Base-by-base conservation (phyloP, 2,113 vertebrate species). In the Gasterosteus aculeatus region DNA sequence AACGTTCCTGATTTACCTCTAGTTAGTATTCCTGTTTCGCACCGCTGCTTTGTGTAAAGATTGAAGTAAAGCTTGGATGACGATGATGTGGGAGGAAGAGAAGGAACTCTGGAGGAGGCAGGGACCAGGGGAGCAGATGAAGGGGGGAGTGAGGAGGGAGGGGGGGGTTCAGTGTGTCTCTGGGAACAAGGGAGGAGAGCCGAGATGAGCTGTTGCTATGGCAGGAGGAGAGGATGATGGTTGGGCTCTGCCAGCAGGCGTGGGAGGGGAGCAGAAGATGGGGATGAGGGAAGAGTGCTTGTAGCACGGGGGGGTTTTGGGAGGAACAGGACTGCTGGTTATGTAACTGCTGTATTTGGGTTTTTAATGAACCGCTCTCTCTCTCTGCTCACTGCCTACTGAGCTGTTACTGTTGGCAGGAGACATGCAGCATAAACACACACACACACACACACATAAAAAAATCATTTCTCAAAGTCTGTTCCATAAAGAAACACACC, bases 341-440 rank as follows among this genome's bases (percentile, higher is more conserved):
- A 92, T 92, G 91, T 87, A 92, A 92, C 80, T 35, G 72, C 87
- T 81, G 86, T 86, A 81, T 88, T 91, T 89, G 80, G 83, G 68
- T 89, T 92, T 91, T 92, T 91, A 91, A 93, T 92, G 87, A 92
- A 88, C 67, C 82, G n/a, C n/a, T 83, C 88, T 82, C 81, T 93
- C 85, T 89, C 90, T 83, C 86, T 91, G 82, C 86, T 78, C 53
- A 77, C 82, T 90, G 89, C 91, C 89, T 69, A 77, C 83, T 69
- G 85, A 84, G 82, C 82, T 90, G 90, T 92, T 92, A 82, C 84
- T 88, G 89, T 91, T 92, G 91, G 92, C 92, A 89, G 72, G 69
- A 82, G 71, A 53, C 47, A 72, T 39, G 33, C 81, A 80, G 82
- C 84, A 75, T 56, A 88, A 83, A 90, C 85, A 84, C 49, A 54